These are phyloP conservation scores for Leucoraja erinaceus DNA, from an alignment of 2,113 vertebrate genomes.

Conservation along the genomic window DNA sequence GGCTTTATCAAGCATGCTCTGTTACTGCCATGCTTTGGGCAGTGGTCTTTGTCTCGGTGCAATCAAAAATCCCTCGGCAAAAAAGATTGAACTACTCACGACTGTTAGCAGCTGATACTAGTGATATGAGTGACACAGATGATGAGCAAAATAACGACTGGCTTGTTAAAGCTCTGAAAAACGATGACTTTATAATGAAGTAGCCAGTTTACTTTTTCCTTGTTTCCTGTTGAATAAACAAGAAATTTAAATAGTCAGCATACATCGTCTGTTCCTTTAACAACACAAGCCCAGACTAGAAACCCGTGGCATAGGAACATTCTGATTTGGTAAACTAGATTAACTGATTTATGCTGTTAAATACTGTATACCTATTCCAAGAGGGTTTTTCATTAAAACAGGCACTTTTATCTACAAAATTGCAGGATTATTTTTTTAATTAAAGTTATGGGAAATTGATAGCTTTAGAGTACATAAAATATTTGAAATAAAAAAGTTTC, in stretches of 20 bases:
- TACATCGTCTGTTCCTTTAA: background rate
- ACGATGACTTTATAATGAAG: conserved; percentile 48
- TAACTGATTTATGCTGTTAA: background rate
- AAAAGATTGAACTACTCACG: conserved; percentile 76
- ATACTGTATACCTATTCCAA: background rate
- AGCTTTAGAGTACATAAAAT: background rate
- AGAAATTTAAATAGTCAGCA: background rate
- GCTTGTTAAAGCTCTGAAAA: conserved; percentile 75
- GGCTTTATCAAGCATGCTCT: conserved; percentile 58
- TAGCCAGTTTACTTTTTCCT: background rate
- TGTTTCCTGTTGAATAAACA: background rate
- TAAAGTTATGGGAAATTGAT: background rate
- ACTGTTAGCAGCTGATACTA: conserved; percentile 65
- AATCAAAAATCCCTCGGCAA: conserved; percentile 63
- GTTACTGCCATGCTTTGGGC: conserved; percentile 61
- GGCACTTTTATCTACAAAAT: background rate
- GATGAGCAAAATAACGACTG: conserved; percentile 74
- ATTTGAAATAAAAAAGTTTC: background rate
- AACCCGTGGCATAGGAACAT: background rate
- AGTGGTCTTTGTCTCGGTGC: conserved; percentile 56
- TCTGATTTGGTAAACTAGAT: background rate
- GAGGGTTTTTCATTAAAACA: background rate
- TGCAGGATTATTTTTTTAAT: background rate
- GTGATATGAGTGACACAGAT: conserved; percentile 73
- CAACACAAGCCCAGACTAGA: background rate